Percentiles rank a stretch among this genome's conserved stretches.
Evolutionary conservation across 2,888 invertebrate genomes (phyloP).

Genomic region (Phortica magna): DNA sequence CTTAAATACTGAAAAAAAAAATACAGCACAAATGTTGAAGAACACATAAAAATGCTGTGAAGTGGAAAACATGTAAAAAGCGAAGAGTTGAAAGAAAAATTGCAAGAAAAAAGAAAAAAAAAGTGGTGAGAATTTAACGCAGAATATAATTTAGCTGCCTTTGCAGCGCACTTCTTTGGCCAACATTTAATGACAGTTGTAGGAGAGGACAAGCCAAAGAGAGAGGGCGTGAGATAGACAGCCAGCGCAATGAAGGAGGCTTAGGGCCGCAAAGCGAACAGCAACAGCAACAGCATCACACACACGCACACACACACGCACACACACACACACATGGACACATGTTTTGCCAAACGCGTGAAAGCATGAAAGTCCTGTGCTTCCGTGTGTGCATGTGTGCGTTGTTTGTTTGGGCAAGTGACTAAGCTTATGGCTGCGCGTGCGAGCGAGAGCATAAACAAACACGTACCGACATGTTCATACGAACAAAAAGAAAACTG

Average conservation of each 20-base stretch:
- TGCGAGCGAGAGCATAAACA: conserved; percentile 40
- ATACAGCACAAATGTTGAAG: background rate
- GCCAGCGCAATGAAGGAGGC: background rate
- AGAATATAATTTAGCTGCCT: conserved; percentile 22
- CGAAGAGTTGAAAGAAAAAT: conserved; percentile 46
- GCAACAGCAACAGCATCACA: background rate
- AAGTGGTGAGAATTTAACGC: conserved; percentile 36
- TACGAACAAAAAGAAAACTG: conserved; percentile 47
- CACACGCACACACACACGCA: background rate
- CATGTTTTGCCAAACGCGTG: no score
- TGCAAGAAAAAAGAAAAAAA: conserved; percentile 57
- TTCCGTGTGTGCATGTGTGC: background rate
- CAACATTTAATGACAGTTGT: conserved; percentile 36
- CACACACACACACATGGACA: no score
- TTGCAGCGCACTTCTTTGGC: conserved; percentile 56
- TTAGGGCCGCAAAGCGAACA: no score
- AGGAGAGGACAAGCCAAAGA: background rate
- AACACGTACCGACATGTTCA: conserved; percentile 64
- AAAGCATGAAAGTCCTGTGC: no score
- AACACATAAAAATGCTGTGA: conserved; percentile 68
- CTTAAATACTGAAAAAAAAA: background rate
- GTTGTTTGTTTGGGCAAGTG: background rate
- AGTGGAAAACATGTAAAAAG: conserved; percentile 68
- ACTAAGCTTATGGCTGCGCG: background rate
- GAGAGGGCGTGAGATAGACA: conserved; percentile 2